Base-by-base conservation (phyloP, 2,113 vertebrate species). In the Ptilonorhynchus violaceus region DNA sequence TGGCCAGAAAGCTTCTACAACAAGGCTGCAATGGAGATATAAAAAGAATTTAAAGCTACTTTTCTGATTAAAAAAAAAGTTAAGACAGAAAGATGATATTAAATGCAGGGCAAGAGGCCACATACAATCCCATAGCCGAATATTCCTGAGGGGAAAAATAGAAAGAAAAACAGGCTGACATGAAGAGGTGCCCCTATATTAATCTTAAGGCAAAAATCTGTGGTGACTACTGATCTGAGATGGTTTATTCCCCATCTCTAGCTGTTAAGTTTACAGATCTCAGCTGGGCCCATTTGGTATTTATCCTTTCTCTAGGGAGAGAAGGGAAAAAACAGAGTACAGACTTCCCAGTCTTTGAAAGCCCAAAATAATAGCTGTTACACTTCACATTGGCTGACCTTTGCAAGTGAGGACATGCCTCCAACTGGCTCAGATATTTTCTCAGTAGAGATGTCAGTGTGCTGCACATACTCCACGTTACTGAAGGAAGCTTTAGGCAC, bases 261-360 rank as follows among this genome's bases (percentile, higher is more conserved):
- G 88, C 95, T 98, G 97, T 97, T 96, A 97, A 82, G 60, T 97
- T 98, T 97, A 96, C 92, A 92, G 88, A 93, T 97, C 96, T 98
- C 97, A 96, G 88, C 97, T 97, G 62, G 80, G 53, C 73, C 93
- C 67, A 25, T 90, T 97, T 97, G 93, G 69, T 97, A 98, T 98
- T 98, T 98, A 95, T 96, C 88, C 92, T 96, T 97, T 93, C 97
- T 98, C 98, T 92, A 97, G 98, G 98, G 98, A 98, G 91, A 97
- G 95, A 94, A 98, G 97, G 96, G 97, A 98, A 97, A 97, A 97
- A 96, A 47, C 79, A 86, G 72, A 95, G 30, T 81, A 41, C 64
- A 97, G 76, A 82, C 96, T 98, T 98, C 98, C 98, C 98, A 98
- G 96, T 98, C 97, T 98, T 97, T 96, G 95, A 96, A 97, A 96